Evolutionary conservation across 2,797 vertebrate species (phyloP), one percentile per base, ranked within the genome.

Genomic region (Sebastes miniatus): DNA sequence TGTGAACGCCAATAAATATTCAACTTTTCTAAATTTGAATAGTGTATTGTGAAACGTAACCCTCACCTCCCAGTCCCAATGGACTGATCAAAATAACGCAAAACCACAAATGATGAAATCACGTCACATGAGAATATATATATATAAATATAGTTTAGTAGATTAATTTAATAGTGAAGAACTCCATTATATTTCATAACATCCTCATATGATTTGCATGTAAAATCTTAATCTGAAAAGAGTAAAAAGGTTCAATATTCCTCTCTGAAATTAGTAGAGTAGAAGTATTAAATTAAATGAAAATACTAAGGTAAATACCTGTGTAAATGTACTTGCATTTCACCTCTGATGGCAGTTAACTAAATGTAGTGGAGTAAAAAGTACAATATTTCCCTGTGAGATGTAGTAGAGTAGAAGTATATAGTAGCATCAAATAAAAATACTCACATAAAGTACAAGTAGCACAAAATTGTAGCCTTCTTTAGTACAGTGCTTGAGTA

Each of bases 1-100:
- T 62, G 59, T 79, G 59, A 77, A 86, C 59, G 76, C 76, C 68
- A 91, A 91, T 92, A 91, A 92, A 91, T 71, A 66, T 76, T 50
- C 52, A n/a, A 73, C 14, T 83, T 89, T 86, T 87, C 32, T 24
- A 69, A 18, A 57, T 32, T 73, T 34, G 2, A 34, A 57, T 24
- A 20, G 34, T 58, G 27, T 32, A 1, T 20, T 16, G 64, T 34
- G n/a, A 22, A 10, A 32, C 9, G 6, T 31, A 29, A 16, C 8
- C 3, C 16, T 5, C 20, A 22, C 25, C 8, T 36, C 22, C 4
- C 7, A 2, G 4, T 52, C 18, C 22, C 7, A 6, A 10, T 36
- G 2, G 22, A 14, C 4, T 14, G 66, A 43, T 43, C 39, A 50
- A 50, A 50, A 20, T 50, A 50, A 50, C 18, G 0, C 18, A 20